Conservation (phyloP, 2,113 vertebrate genomes). For the Pan troglodytes region NHGRI_mPanTro3-v2.1_pri NC_072404.2:97560501-97561000, state of each 20-base stretch:
- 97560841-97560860: conserved; percentile 77
- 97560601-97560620: conserved; percentile 89
- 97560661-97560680: conserved; percentile 87
- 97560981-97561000: conserved; percentile 67
- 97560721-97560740: conserved; percentile 88
- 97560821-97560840: conserved; percentile 79
- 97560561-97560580: conserved; percentile 82
- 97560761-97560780: conserved; percentile 82
- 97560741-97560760: conserved; percentile 87
- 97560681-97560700: conserved; percentile 87
- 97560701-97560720: conserved; percentile 86
- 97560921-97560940: conserved; percentile 75
- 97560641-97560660: conserved; percentile 89
- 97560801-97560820: conserved; percentile 78
- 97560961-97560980: conserved; percentile 78
- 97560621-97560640: conserved; percentile 89
- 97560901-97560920: conserved; percentile 77
- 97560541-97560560: conserved; percentile 80
- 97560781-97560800: conserved; percentile 75
- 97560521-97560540: conserved; percentile 77
- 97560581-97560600: conserved; percentile 82
- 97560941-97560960: conserved; percentile 85
- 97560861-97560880: conserved; percentile 81
- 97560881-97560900: conserved; percentile 80
- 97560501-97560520: conserved; percentile 61